phyloP scores from a whole-genome alignment of 2,888 invertebrate species.

The Aspidiotus rigidus region DNA sequence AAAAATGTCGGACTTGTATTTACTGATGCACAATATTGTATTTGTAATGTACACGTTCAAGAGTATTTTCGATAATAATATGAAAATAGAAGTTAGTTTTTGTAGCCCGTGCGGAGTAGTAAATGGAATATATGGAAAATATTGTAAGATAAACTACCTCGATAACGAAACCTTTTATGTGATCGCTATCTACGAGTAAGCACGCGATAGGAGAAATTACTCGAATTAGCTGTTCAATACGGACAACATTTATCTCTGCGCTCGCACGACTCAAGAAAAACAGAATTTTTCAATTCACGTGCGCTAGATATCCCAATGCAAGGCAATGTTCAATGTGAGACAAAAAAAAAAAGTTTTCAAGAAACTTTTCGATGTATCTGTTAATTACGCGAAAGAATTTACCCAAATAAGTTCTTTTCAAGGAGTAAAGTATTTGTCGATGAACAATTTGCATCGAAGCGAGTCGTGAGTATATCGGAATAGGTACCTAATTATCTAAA shows the following conservation, averaged over 20 bases:
- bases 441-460: conserved; percentile 44
- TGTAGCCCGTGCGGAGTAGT: too few species aligned
- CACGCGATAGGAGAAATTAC: conserved; percentile 24
- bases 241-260: too few species aligned
- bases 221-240: not conserved
- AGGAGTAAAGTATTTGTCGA: conserved; percentile 47
- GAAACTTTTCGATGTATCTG: not conserved
- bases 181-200: conserved; percentile 17
- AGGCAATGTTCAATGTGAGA: not conserved
- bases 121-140: not conserved
- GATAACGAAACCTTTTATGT: conserved; percentile 22
- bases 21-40: too few species aligned
- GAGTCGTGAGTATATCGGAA: too few species aligned
- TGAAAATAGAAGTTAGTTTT: too few species aligned
- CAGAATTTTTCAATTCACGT: too few species aligned
- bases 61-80: too few species aligned
- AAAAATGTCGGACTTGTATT: too few species aligned
- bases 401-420: conserved; percentile 47
- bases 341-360: not conserved
- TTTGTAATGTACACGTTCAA: too few species aligned
- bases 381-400: conserved; percentile 42
- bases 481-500: too few species aligned
- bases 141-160: not conserved
- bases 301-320: too few species aligned
- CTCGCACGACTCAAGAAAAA: too few species aligned